Base-by-base conservation (phyloP, 2,797 vertebrate genomes). In the Pampus argenteus region DNA sequence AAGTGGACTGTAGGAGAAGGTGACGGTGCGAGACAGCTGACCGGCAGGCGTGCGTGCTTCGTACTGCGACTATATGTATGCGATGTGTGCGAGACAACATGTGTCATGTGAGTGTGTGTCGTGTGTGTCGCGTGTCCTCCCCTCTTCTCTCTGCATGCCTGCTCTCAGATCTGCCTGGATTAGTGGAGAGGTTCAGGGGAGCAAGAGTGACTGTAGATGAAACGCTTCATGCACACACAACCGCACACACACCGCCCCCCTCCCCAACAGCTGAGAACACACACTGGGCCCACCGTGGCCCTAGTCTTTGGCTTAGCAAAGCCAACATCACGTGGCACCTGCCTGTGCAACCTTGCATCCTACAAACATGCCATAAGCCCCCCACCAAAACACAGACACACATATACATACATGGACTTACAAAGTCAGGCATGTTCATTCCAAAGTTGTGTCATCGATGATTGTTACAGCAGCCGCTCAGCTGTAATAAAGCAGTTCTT, bases 211-310 rank as follows among this genome's bases (percentile, higher is more conserved):
- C 78, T 71, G 59, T 38, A 56, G 48, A 84, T 78, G 60, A 86
- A 76, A 79, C 23, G 1, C 18, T 9, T 14, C 71, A 59, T 5
- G 4, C 63, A 42, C 25, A 31, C 25, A 47, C 28, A 36, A 49
- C 38, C 57, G 29, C 36, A 47, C 28, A 71, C 52, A 67, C 47
- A 54, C 20, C 9, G 23, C 13, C 34, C 42, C 55, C 31, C 29
- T 34, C 34, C 34, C 14, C 26, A 64, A 88, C 87, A 91, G 88
- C 89, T 90, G 88, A 73, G 55, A 76, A 83, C 84, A 89, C 86
- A 89, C 51, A 64, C 38, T 11, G 9, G 65, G 59, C 70, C 29
- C 55, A 34, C 48, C 6, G 57, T 2, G 2, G 44, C 61, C 65
- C 77, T 80, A 14, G 23, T 47, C 75, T 71, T 71, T 54, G 58